Evolutionary conservation across 2,888 invertebrate genomes (phyloP).

Genomic region (Norana najaformis): DNA sequence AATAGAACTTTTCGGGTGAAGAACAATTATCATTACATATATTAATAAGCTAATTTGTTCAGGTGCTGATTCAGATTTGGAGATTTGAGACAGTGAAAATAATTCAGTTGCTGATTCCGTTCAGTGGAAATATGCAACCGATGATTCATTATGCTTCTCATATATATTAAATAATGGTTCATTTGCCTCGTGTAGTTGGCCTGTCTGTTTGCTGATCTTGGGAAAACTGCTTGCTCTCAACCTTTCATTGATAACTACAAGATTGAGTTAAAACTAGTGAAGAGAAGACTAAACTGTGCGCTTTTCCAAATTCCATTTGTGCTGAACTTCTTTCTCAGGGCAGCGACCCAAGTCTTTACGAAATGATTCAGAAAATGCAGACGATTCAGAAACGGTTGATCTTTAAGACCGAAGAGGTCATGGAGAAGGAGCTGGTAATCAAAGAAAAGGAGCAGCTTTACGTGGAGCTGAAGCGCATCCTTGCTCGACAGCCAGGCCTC

Average conservation of each 20-base stretch:
- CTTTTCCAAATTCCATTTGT: background rate
- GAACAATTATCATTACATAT: background rate
- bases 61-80: background rate
- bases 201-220: background rate
- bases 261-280: background rate
- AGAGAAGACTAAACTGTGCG: background rate
- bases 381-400: conserved; percentile 80
- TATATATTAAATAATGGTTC: background rate
- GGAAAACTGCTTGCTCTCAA: background rate
- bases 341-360: conserved; percentile 79
- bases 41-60: background rate
- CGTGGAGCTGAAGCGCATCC: conserved; percentile 72
- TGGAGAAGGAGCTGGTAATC: conserved; percentile 70
- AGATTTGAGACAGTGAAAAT: too few relatives aligned
- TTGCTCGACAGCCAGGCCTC: conserved; percentile 77
- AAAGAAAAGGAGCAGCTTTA: conserved; percentile 75
- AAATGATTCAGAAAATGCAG: conserved; percentile 80
- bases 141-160: background rate
- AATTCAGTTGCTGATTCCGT: background rate
- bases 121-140: background rate
- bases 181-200: background rate
- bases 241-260: background rate
- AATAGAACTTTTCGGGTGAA: background rate
- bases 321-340: conserved; percentile 65
- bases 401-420: conserved; percentile 67